These are phyloP conservation scores for Elanoides forficatus DNA, from an alignment of 2,113 vertebrate species.

Conservation along the genomic window DNA sequence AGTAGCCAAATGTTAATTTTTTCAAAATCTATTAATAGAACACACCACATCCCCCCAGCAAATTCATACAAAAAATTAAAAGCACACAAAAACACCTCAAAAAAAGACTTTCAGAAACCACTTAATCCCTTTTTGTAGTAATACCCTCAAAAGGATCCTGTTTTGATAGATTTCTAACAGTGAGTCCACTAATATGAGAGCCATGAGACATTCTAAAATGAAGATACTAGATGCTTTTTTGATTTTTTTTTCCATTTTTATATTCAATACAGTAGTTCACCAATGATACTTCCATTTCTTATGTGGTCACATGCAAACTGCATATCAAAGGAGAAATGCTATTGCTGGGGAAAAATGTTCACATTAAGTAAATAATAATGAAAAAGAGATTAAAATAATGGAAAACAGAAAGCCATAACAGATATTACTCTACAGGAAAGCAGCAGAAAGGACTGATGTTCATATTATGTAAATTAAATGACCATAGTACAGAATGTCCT, in stretches of 20 bases:
- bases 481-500: neutral
- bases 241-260: fast-evolving
- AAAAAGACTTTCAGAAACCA: neutral
- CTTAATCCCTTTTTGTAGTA: neutral
- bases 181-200: neutral
- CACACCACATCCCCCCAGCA: fast-evolving
- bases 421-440: neutral
- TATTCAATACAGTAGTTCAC: neutral
- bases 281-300: neutral
- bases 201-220: neutral
- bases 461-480: neutral
- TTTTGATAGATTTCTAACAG: neutral
- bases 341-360: neutral
- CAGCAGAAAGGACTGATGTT: neutral
- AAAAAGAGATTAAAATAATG: neutral
- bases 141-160: neutral
- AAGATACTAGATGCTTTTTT: fast-evolving
- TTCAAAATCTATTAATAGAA: neutral
- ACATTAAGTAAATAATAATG: neutral
- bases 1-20: neutral
- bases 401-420: neutral
- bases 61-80: neutral
- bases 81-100: neutral
- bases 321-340: neutral
- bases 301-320: neutral